phyloP scores from a whole-genome alignment of 2,888 invertebrate genomes.

The Eretmocerus hayati region DNA sequence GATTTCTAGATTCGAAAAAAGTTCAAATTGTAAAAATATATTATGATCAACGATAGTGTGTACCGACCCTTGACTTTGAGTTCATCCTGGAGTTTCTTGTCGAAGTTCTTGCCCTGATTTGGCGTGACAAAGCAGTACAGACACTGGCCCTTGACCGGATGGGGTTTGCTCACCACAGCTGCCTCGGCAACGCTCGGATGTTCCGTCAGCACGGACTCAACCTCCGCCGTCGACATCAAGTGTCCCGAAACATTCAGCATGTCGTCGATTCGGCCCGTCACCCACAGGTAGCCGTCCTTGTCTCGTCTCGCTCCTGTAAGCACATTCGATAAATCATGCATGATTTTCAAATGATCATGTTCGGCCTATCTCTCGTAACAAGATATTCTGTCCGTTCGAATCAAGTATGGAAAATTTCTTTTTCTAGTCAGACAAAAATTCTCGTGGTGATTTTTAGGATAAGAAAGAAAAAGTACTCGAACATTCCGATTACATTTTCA shows the following conservation, averaged over 20 bases:
- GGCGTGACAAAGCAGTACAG: constrained; percentile 95
- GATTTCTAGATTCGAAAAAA: neutral
- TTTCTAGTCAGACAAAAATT: too few species aligned
- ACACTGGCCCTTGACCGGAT: constrained; percentile 92
- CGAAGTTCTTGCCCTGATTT: constrained; percentile 67
- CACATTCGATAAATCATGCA: neutral
- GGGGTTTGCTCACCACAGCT: constrained; percentile 92
- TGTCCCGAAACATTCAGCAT: constrained; percentile 99
- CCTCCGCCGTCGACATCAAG: constrained; percentile 94
- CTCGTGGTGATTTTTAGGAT: too few species aligned
- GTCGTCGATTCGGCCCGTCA: constrained; percentile 95
- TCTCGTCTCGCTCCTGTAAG: constrained; percentile 77
- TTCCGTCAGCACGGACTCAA: constrained; percentile 74
- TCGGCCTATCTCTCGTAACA: too few species aligned
- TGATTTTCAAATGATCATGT: too few species aligned
- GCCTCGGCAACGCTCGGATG: constrained; percentile 82
- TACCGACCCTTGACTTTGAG: constrained; percentile 57
- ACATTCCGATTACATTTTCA: too few species aligned
- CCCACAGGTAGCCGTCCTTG: constrained; percentile 91
- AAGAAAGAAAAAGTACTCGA: too few species aligned
- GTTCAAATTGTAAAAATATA: neutral
- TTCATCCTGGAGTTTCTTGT: constrained; percentile 62
- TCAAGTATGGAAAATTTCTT: too few species aligned
- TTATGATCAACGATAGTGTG: too few species aligned
- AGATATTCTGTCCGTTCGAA: too few species aligned